phyloP scores from a whole-genome alignment of 2,113 vertebrate genomes.

The Propithecus coquereli region DNA sequence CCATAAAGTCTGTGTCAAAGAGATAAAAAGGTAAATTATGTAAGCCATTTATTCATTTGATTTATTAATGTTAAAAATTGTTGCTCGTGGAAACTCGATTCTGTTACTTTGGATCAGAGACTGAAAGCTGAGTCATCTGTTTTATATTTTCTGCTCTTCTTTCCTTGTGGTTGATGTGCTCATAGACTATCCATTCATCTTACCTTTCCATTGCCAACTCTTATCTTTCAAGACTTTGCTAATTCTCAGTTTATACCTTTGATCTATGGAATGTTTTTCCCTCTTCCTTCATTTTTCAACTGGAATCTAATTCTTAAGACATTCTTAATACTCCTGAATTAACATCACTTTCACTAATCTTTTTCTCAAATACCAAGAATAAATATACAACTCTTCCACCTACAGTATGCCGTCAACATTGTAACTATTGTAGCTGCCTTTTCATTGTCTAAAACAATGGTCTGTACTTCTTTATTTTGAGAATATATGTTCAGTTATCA shows the following conservation, averaged over 20 bases:
- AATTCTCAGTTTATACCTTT: not conserved
- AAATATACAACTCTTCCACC: not conserved
- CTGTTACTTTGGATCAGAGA: not conserved
- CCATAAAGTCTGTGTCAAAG: slow-evolving; percentile 93
- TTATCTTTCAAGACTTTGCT: not conserved
- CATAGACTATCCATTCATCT: not conserved
- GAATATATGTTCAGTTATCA: not conserved
- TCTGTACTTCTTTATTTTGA: not conserved
- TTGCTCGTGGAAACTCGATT: not conserved
- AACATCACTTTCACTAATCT: not conserved
- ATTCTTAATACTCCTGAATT: not conserved
- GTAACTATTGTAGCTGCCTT: not conserved
- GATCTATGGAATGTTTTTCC: not conserved
- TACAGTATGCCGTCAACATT: not conserved
- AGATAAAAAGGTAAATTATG: slow-evolving; percentile 88
- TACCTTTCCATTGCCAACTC: not conserved
- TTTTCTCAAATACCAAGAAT: not conserved
- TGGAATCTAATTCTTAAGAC: not conserved
- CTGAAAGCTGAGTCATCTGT: not conserved
- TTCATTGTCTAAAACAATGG: not conserved
- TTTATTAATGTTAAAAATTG: not conserved
- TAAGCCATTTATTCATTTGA: not conserved
- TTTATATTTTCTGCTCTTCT: not conserved
- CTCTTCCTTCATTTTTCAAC: not conserved
- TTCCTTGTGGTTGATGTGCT: not conserved